Evolutionary conservation across 2,888 invertebrate genomes (phyloP).

Genomic region (Callyntrura sp.): DNA sequence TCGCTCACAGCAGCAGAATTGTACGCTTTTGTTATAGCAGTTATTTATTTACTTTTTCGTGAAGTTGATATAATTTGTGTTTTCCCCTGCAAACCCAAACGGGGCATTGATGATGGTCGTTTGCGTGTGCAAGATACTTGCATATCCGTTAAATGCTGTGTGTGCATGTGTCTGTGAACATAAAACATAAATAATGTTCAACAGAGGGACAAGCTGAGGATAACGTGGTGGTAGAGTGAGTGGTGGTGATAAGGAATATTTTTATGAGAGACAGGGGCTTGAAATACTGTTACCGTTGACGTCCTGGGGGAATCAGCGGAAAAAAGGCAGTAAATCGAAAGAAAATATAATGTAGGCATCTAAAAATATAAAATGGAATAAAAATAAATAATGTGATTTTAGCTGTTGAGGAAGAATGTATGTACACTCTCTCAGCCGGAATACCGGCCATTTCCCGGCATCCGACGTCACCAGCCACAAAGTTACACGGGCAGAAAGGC

Average conservation of each 20-base stretch:
- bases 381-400: background rate
- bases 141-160: constrained; percentile 69
- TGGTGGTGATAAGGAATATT: background rate
- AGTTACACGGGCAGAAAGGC: too few relatives aligned
- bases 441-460: constrained; percentile 63
- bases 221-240: too few relatives aligned
- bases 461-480: constrained; percentile 17
- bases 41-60: too few relatives aligned
- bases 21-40: too few relatives aligned
- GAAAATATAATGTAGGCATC: background rate
- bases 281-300: too few relatives aligned
- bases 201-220: background rate
- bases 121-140: constrained; percentile 45
- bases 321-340: background rate
- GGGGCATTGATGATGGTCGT: background rate
- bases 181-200: constrained; percentile 70
- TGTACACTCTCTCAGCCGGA: constrained; percentile 68
- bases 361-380: constrained; percentile 20
- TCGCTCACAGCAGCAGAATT: too few relatives aligned
- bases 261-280: background rate
- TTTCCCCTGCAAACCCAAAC: background rate
- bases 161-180: too few relatives aligned
- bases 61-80: too few relatives aligned
- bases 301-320: too few relatives aligned
- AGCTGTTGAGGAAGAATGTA: constrained; percentile 1